Base-by-base conservation (phyloP, 1,140 invertebrate genomes). In the Cheumatopsyche charites region DNA sequence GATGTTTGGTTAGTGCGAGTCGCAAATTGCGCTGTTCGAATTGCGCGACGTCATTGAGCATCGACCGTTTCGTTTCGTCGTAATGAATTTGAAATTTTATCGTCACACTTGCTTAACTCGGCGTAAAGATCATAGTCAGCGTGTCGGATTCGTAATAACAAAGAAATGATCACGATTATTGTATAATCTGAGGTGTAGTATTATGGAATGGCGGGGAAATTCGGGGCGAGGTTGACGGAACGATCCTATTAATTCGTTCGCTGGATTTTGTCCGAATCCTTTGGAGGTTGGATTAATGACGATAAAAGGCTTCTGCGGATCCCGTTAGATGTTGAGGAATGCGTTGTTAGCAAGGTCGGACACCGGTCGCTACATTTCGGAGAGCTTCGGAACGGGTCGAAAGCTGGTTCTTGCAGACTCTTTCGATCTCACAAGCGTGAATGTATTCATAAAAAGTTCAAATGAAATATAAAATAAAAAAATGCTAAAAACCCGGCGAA, bases 321-420 rank as follows among this genome's bases (percentile, higher is more conserved):
- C 66, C 66, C 66, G 66, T 68, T 68, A 68, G 47, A 68, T 68
- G 49, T 43, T 43, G 49, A 68, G 66, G 66, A 68, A 68, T 68
- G 66, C 66, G 55, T 58, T 36, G 62, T 17, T 41, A 55, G 49
- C 66, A 68, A 68, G 66, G 66, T 68, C 66, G 66, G 41, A 68
- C 23, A 45, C 66, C 43, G 47, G 45, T 66, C 62, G 62, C 29
- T 43, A 42, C 29, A 41, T 43, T 42, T 63, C 62, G 62, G 23
- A 47, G 23, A 66, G 36, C 42, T 47, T 47, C 63, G 21, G 43
- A 26, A 43, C 63, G 43, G 43, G 41, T 45, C 63, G 21, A 66
- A 47, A 66, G 63, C 63, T 66, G 41, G 63, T 66, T 66, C 43
- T 66, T 47, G 42, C 26, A 21, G 41, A n/a, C 43, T 17, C 15